Percentiles rank a stretch among this genome's conserved stretches.
phyloP scores from a whole-genome alignment of 2,797 vertebrate genomes.

The Halcyon leucocephala region DNA sequence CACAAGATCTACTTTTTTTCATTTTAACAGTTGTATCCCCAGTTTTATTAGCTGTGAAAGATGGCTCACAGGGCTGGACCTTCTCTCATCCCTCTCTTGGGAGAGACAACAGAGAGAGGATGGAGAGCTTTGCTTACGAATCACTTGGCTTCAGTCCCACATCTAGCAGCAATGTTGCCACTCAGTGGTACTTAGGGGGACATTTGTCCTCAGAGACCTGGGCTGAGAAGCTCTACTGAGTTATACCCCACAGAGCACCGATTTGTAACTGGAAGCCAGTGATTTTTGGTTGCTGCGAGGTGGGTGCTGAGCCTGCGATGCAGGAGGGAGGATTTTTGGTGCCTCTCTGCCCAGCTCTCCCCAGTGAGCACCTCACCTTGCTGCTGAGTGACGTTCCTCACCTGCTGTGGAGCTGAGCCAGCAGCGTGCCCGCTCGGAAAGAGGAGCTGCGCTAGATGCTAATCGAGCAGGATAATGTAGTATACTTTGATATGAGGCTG shows the following conservation, averaged over 20 bases:
- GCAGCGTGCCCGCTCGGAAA: conserved; percentile 4
- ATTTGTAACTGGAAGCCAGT: background rate
- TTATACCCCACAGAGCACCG: background rate
- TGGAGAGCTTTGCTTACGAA: background rate
- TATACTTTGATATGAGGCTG: conserved; percentile 51
- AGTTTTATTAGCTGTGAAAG: background rate
- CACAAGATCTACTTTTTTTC: background rate
- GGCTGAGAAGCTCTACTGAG: background rate
- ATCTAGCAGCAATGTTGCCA: background rate
- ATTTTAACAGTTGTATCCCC: background rate
- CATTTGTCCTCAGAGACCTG: background rate
- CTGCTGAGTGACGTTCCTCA: background rate
- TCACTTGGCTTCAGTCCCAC: background rate
- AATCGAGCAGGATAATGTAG: conserved; percentile 13
- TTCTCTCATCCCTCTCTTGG: background rate
- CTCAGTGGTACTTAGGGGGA: background rate
- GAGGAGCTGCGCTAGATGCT: conserved; percentile 23
- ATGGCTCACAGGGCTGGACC: background rate
- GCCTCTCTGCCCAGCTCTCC: background rate
- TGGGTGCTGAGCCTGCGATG: background rate
- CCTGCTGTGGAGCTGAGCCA: background rate
- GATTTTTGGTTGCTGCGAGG: background rate
- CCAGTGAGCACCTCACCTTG: accelerated
- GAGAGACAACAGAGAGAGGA: background rate
- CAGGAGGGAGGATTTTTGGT: background rate